Percentiles rank a stretch among this genome's conserved stretches.
phyloP scores from a whole-genome alignment of 2,113 vertebrate species.

The Etheostoma spectabile region DNA sequence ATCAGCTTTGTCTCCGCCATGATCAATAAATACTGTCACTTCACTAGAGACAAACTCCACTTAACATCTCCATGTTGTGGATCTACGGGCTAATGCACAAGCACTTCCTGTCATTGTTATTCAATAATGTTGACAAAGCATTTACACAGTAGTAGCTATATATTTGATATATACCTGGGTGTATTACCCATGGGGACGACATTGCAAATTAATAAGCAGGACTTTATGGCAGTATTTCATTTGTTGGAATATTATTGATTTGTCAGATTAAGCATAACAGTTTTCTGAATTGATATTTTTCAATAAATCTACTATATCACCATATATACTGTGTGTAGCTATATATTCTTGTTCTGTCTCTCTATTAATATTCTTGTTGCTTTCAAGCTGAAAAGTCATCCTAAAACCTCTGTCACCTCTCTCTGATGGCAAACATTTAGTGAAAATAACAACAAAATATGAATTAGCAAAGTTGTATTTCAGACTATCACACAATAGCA shows the following conservation, averaged over 20 bases:
- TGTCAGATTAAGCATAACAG: background rate
- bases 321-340: background rate
- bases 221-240: background rate
- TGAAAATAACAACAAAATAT: background rate
- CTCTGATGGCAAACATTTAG: background rate
- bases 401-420: background rate
- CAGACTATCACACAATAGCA: background rate
- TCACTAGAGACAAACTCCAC: background rate
- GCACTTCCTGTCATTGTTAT: background rate
- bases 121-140: background rate
- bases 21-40: slow-evolving; percentile 52
- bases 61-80: background rate
- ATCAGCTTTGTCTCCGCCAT: slow-evolving; percentile 24
- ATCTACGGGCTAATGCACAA: background rate
- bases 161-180: background rate
- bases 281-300: background rate
- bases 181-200: background rate
- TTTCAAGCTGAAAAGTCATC: background rate
- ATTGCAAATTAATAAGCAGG: background rate
- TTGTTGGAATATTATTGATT: background rate
- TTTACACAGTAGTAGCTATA: background rate
- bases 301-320: background rate
- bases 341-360: background rate
- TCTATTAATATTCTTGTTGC: background rate
- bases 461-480: background rate